Evolutionary conservation across 2,888 invertebrate genomes (phyloP).

Genomic region (Drosophila eohydei): DNA sequence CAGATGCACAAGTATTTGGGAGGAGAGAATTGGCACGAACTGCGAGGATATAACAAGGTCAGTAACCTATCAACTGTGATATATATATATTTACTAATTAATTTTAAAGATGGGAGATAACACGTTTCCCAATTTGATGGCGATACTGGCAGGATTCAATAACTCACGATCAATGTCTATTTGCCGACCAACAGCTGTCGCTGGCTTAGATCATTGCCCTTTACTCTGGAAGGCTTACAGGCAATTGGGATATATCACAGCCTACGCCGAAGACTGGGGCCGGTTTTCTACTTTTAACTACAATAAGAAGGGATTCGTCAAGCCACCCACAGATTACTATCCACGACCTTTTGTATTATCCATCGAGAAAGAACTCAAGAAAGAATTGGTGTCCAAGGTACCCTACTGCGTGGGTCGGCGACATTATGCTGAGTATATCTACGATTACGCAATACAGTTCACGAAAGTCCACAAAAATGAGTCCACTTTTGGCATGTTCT

Average conservation of each 20-base stretch:
- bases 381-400: constrained; percentile 85
- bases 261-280: constrained; percentile 91
- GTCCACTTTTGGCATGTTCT: constrained; percentile 90
- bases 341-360: constrained; percentile 90
- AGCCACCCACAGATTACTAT: constrained; percentile 93
- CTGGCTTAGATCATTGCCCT: constrained; percentile 89
- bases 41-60: constrained; percentile 90
- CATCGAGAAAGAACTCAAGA: constrained; percentile 86
- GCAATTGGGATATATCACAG: constrained; percentile 89
- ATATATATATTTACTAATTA: neutral
- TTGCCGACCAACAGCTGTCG: constrained; percentile 85
- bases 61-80: neutral
- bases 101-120: constrained; percentile 90
- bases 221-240: constrained; percentile 92
- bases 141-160: constrained; percentile 90
- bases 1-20: constrained; percentile 88
- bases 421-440: constrained; percentile 88
- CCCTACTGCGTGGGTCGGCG: constrained; percentile 88
- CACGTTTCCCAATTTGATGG: constrained; percentile 95
- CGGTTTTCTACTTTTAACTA: constrained; percentile 89
- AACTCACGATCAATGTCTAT: constrained; percentile 84
- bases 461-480: constrained; percentile 87
- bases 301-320: constrained; percentile 89
- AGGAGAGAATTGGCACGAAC: constrained; percentile 88
- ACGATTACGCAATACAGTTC: constrained; percentile 89